Base-by-base conservation (phyloP, 1,140 invertebrate species). In the Scaptomyza graminum region DNA sequence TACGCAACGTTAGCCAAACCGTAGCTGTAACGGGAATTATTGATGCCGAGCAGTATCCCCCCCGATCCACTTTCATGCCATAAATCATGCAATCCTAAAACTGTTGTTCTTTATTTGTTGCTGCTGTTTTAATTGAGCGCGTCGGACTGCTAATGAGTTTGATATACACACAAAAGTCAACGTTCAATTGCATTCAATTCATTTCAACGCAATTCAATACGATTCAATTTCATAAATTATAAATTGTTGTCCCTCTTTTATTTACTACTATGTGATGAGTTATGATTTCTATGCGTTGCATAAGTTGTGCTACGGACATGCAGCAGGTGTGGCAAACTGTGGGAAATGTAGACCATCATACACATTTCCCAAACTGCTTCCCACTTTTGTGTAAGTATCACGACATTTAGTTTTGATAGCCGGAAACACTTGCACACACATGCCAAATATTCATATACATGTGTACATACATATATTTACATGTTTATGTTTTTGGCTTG, bases 11-110 rank as follows among this genome's bases (percentile, higher is more conserved):
- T 43, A 51, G 37, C 49, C 59, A 59, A 62, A 34, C 37, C 13
- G 54, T 44, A 12, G 60, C 60, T 57, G 31, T 57, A 66, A 66
- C 44, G 52, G 52, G 44, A 49, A 47, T 16, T 34, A 16, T 12
- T 22, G 22, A n/a, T n/a, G n/a, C n/a, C n/a, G n/a, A n/a, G n/a
- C n/a, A n/a, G n/a, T n/a, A n/a, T 9, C 16, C 15, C 50, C n/a
- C 2, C 25, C 34, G 18, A 16, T 6, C 43, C 54, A 82, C 79
- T 82, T 74, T 83, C 61, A 56, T 62, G 55, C 43, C 69, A 62
- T 61, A 62, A 61, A 55, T 73, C 57, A 73, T 59, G 50, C 65
- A 59, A 76, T 73, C 73, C 78, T 81, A 68, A 81, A 81, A 83
- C 55, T 68, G 68, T 44, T 37, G 9, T 34, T 51, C 28, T 43